Conservation (phyloP, 1,140 invertebrate genomes). For the Philotrypesis tridentata region DNA sequence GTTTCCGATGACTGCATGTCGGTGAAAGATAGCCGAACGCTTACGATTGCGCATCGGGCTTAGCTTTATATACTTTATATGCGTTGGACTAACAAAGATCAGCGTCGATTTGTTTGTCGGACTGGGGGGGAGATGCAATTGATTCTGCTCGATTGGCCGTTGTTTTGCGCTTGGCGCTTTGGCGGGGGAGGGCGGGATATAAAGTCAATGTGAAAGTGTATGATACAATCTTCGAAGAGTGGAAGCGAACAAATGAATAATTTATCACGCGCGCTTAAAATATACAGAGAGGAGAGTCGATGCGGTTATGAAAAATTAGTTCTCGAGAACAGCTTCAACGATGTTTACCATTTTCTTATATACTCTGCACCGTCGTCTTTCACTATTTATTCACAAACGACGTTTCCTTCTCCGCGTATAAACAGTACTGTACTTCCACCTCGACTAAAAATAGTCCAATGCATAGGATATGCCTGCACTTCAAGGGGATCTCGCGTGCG, state of each 20-base stretch:
- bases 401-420: not conserved
- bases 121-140: too few relatives aligned
- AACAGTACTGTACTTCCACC: too few relatives aligned
- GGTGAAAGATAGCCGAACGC: too few relatives aligned
- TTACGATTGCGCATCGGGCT: too few relatives aligned
- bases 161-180: not conserved
- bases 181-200: not conserved
- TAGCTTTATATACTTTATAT: too few relatives aligned
- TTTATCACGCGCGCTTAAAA: slow-evolving; percentile 18
- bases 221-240: slow-evolving; percentile 36
- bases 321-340: not conserved
- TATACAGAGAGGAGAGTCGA: not conserved
- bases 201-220: slow-evolving; percentile 40
- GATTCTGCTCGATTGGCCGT: slow-evolving; percentile 12
- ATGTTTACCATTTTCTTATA: slow-evolving; percentile 7
- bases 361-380: not conserved
- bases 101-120: too few relatives aligned
- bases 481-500: too few relatives aligned
- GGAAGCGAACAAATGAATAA: slow-evolving; percentile 41
- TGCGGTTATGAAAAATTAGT: slow-evolving; percentile 30
- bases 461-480: too few relatives aligned
- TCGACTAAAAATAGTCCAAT: too few relatives aligned
- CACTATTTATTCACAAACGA: not conserved
- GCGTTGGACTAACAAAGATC: not conserved
- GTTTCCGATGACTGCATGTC: too few relatives aligned